A percentile compares a stretch with the other conserved stretches of the same genome.
phyloP scores from a whole-genome alignment of 2,797 vertebrate species.

The Halcyon chelicuti region DNA sequence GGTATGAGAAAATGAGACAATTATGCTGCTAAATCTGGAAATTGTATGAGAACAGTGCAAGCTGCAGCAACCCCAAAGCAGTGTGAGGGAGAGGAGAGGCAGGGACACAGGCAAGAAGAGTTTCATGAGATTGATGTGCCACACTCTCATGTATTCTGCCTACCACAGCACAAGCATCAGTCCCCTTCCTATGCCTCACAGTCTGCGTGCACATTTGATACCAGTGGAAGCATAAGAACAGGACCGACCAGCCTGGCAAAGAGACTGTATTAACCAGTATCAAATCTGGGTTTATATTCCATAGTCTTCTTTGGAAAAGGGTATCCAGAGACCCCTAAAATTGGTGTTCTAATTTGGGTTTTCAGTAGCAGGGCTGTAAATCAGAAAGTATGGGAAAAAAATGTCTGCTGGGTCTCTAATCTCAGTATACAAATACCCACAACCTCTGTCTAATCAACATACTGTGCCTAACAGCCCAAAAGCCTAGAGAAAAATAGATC shows the following conservation, averaged over 20 bases:
- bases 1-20: background rate
- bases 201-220: background rate
- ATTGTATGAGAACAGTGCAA: background rate
- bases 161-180: rapidly evolving
- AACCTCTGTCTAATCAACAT: background rate
- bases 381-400: background rate
- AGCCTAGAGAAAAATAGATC: background rate
- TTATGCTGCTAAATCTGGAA: background rate
- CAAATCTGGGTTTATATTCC: background rate
- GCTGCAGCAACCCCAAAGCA: background rate
- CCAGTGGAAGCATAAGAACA: background rate
- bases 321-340: background rate
- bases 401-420: background rate
- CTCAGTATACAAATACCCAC: background rate
- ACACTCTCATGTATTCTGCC: rapidly evolving
- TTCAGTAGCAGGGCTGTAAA: background rate
- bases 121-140: background rate
- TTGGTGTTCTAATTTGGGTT: background rate
- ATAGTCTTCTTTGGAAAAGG: background rate
- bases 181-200: rapidly evolving
- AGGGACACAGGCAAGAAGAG: background rate
- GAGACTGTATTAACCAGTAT: background rate
- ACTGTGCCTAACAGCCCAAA: background rate
- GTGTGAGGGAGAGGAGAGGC: background rate
- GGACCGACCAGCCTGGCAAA: background rate